Conservation (phyloP, 2,888 invertebrate genomes). For the Megamerina dolium region DNA sequence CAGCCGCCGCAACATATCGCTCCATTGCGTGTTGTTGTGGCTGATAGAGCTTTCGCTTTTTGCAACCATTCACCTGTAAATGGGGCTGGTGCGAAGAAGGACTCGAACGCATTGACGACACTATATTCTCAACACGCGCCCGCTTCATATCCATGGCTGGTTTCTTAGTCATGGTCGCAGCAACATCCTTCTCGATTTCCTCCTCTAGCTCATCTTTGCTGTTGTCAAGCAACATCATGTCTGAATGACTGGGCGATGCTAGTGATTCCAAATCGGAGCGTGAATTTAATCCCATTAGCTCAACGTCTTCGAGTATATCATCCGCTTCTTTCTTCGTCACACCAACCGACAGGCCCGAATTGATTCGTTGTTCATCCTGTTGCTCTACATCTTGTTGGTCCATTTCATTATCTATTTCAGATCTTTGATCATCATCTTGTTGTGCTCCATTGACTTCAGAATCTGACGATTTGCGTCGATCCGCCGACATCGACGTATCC, state of each 20-base stretch:
- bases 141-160: conserved; percentile 76
- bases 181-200: conserved; percentile 57
- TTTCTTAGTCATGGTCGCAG: conserved; percentile 36
- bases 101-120: conserved; percentile 86
- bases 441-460: conserved; percentile 23
- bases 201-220: conserved; percentile 64
- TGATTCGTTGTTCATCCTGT: conserved; percentile 13
- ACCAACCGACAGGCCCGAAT: conserved; percentile 21
- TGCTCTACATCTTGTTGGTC: conserved; percentile 15
- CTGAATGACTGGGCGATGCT: conserved; percentile 53
- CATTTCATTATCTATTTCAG: conserved; percentile 14
- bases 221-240: conserved; percentile 52
- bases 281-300: conserved; percentile 44
- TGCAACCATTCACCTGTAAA: conserved; percentile 70
- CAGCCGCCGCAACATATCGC: conserved; percentile 54
- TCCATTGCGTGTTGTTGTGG: conserved; percentile 84
- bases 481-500: conserved; percentile 15
- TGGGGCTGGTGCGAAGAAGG: conserved; percentile 65
- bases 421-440: conserved; percentile 19
- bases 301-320: conserved; percentile 45
- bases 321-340: conserved; percentile 45
- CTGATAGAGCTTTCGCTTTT: conserved; percentile 91
- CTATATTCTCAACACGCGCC: conserved; percentile 91
- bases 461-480: conserved; percentile 36
- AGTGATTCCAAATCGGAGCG: conserved; percentile 53